Percentiles rank a stretch among this genome's conserved stretches.
These are phyloP conservation scores for Danaus melanippus DNA, from an alignment of 1,140 invertebrate genomes.

Conservation along the genomic window DNA sequence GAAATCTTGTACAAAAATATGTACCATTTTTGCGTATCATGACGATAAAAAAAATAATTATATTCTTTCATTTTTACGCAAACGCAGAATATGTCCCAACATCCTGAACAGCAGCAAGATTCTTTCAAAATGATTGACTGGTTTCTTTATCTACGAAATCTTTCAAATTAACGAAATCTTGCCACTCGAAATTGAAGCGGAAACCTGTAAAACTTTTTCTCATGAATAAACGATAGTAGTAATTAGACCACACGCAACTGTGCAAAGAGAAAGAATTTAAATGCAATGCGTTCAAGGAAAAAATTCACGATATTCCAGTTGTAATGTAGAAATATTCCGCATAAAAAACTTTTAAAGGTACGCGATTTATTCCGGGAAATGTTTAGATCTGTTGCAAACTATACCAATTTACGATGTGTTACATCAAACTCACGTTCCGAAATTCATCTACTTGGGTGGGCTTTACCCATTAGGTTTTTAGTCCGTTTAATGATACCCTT, in stretches of 20 bases:
- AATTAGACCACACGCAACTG: constrained; percentile 65
- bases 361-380: constrained; percentile 51
- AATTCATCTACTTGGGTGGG: constrained; percentile 59
- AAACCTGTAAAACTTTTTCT: constrained; percentile 29
- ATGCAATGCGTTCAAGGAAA: constrained; percentile 53
- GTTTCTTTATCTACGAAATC: constrained; percentile 6
- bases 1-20: too few species aligned
- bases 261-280: constrained; percentile 55
- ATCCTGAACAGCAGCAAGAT: constrained; percentile 32
- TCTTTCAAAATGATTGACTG: constrained; percentile 29
- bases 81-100: not conserved
- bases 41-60: too few species aligned
- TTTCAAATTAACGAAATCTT: constrained; percentile 8
- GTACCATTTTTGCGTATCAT: too few species aligned
- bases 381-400: constrained; percentile 37
- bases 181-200: constrained; percentile 30
- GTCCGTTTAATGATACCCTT: constrained; percentile 49
- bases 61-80: too few species aligned
- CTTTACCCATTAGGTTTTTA: constrained; percentile 54
- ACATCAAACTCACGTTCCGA: constrained; percentile 49
- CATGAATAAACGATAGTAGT: constrained; percentile 36
- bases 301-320: constrained; percentile 49
- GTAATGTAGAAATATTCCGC: constrained; percentile 44
- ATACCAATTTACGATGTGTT: constrained; percentile 59
- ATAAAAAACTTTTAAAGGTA: constrained; percentile 59